A percentile compares a stretch with the other conserved stretches of the same genome.
Evolutionary conservation across 1,140 invertebrate species (phyloP).

Genomic region (Atta colombica): DNA sequence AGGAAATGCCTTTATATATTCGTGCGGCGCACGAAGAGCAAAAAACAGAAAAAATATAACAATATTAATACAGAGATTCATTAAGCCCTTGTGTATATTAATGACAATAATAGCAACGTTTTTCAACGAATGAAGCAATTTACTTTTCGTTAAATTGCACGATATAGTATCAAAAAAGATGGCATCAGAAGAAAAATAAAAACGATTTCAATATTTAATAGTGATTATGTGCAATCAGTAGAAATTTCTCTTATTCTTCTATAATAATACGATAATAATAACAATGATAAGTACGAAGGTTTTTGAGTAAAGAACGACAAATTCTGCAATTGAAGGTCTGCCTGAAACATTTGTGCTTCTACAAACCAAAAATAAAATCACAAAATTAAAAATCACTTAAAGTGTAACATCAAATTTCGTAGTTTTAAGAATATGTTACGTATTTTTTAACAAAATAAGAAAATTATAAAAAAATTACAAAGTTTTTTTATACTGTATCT

Average conservation of each 20-base stretch:
- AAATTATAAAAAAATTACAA: too few relatives aligned
- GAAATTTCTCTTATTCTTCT: background rate
- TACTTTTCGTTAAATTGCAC: background rate
- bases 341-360: background rate
- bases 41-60: conserved; percentile 23
- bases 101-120: conserved; percentile 16
- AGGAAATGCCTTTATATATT: conserved; percentile 31
- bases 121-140: background rate
- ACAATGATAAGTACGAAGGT: background rate
- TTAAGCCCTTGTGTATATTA: conserved; percentile 5
- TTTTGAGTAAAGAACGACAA: background rate
- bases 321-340: background rate
- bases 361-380: background rate
- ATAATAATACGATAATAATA: background rate
- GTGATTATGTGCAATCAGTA: background rate
- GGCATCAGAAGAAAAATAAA: background rate
- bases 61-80: conserved; percentile 11
- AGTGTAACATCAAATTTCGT: background rate
- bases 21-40: background rate
- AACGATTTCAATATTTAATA: background rate
- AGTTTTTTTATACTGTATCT: too few relatives aligned
- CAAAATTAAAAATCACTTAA: background rate
- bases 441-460: too few relatives aligned
- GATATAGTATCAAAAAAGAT: background rate
- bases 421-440: background rate